Percentiles rank a stretch among this genome's conserved stretches.
Evolutionary conservation across 2,797 vertebrate genomes (phyloP).

Genomic region (Notamacropus eugenii): DNA sequence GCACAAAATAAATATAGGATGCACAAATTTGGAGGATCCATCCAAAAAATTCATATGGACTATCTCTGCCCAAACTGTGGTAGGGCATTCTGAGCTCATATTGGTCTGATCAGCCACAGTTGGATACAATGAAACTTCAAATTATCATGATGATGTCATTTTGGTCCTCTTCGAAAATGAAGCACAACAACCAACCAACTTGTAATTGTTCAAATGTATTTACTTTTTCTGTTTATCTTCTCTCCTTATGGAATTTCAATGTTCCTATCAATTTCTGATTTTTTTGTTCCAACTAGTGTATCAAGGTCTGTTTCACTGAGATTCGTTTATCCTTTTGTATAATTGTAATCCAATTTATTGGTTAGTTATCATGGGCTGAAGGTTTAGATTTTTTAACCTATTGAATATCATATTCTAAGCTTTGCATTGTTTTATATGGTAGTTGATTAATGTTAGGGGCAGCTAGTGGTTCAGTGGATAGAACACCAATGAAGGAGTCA

Average conservation of each 20-base stretch:
- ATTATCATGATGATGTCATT: no score
- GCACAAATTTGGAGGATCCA: no score
- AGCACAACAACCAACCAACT: background rate
- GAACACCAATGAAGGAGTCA: no score
- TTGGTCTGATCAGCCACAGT: no score
- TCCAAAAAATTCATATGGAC: no score
- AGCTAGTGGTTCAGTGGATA: no score
- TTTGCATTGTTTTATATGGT: background rate
- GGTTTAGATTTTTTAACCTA: background rate
- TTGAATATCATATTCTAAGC: background rate
- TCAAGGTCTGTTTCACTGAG: background rate
- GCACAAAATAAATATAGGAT: no score
- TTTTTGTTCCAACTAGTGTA: background rate
- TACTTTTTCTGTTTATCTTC: background rate
- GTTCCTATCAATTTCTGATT: background rate
- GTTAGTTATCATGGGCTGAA: background rate
- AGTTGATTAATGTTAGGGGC: background rate
- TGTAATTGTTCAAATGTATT: background rate
- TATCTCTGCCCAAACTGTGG: no score
- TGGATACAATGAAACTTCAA: no score
- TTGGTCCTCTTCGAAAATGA: no score
- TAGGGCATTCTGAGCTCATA: no score
- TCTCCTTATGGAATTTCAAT: background rate
- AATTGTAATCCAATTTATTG: no score
- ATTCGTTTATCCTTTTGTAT: background rate